These are phyloP conservation scores for Brachionus rotundiformis DNA, from an alignment of 1,140 invertebrate species.

Conservation along the genomic window DNA sequence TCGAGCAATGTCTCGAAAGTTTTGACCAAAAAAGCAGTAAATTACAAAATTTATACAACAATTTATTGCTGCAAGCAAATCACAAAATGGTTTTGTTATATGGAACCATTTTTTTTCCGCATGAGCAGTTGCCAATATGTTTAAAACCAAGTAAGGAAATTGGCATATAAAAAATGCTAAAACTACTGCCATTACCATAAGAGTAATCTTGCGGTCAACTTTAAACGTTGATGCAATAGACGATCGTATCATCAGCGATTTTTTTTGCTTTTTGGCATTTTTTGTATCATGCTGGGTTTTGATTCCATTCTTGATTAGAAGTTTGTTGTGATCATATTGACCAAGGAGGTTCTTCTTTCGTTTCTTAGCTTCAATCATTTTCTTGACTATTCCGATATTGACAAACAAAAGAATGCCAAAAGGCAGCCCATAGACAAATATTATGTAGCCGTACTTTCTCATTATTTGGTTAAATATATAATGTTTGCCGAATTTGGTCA, in stretches of 20 bases:
- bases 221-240: constrained; percentile 4
- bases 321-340: background rate
- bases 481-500: background rate
- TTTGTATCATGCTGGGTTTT: background rate
- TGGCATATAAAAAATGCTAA: constrained; percentile 45
- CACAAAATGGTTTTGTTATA: constrained; percentile 2
- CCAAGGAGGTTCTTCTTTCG: constrained; percentile 32
- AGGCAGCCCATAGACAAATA: constrained; percentile 48
- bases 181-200: constrained; percentile 49
- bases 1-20: constrained; percentile 42
- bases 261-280: background rate
- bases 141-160: constrained; percentile 40
- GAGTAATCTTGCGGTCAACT: constrained; percentile 39
- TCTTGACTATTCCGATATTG: constrained; percentile 40
- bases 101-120: constrained; percentile 36
- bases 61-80: constrained; percentile 40
- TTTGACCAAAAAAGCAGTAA: constrained; percentile 50
- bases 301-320: background rate
- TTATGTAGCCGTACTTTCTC: constrained; percentile 33
- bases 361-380: constrained; percentile 45
- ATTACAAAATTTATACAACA: constrained; percentile 43
- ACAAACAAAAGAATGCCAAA: constrained; percentile 8
- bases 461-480: constrained; percentile 32
- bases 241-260: background rate
- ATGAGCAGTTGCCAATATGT: constrained; percentile 34